Conservation (phyloP, 2,797 vertebrate species). For the Macropodus opercularis region DNA sequence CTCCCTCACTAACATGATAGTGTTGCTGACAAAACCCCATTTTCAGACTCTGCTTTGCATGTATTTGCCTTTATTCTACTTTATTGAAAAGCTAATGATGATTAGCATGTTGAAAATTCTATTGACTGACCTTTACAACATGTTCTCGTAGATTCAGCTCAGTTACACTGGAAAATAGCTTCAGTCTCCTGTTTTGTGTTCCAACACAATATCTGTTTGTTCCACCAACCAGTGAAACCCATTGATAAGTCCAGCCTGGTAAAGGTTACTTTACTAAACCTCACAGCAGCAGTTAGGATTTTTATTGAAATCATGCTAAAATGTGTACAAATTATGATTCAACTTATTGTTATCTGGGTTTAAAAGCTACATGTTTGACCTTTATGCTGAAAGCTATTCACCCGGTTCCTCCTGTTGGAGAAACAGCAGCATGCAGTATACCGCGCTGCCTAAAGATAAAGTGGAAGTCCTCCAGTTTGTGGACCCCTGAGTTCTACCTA, state of each 20-base stretch:
- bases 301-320: background rate
- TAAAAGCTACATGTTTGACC: conserved; percentile 4
- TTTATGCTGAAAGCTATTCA: conserved; percentile 4
- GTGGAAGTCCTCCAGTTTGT: conserved; percentile 17
- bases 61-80: conserved; percentile 15
- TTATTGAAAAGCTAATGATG: conserved; percentile 1
- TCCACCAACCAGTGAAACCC: background rate
- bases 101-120: background rate
- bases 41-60: conserved; percentile 11
- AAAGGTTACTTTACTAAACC: background rate
- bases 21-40: background rate
- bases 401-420: background rate
- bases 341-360: background rate
- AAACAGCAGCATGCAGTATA: background rate
- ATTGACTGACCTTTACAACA: background rate
- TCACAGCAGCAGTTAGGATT: background rate
- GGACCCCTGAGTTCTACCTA: conserved; percentile 28
- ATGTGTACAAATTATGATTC: background rate
- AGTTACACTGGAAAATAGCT: background rate
- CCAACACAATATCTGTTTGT: background rate
- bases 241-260: background rate
- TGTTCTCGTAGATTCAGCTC: background rate
- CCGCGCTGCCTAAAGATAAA: conserved; percentile 11
- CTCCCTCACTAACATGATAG: conserved; percentile 18
- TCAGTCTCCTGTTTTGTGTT: background rate